Evolutionary conservation across 2,888 invertebrate species (phyloP).

Genomic region (Dryomyza anilis): DNA sequence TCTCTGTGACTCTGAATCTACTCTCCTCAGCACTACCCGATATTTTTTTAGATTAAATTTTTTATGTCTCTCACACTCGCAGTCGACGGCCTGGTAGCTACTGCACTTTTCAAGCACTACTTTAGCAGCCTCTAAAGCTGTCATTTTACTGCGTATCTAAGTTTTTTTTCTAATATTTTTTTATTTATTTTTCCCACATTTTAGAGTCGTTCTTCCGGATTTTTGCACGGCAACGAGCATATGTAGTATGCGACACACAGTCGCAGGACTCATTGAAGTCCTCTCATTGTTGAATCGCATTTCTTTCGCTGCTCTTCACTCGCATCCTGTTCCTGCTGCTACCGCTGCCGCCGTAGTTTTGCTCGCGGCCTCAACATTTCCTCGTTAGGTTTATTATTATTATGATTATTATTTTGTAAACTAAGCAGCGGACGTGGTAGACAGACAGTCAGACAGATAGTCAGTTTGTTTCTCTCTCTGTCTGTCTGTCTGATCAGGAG

Average conservation of each 20-base stretch:
- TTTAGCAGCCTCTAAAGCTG: conserved; percentile 21
- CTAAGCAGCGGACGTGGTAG: background rate
- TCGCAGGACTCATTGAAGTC: background rate
- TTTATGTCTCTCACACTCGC: background rate
- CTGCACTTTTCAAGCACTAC: conserved; percentile 16
- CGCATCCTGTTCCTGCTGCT: background rate
- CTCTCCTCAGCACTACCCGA: background rate
- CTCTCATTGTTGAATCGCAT: conserved; percentile 19
- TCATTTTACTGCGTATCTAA: conserved; percentile 11
- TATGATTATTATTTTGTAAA: conserved; percentile 22
- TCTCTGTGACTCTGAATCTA: background rate
- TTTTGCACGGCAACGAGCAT: conserved; percentile 7
- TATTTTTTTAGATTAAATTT: background rate
- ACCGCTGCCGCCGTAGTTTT: background rate
- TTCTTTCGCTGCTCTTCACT: conserved; percentile 9
- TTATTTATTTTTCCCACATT: background rate
- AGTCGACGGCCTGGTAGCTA: background rate
- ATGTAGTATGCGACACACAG: conserved; percentile 4
- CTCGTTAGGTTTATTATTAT: conserved; percentile 25
- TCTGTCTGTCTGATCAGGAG: background rate
- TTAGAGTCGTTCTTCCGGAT: conserved; percentile 5
- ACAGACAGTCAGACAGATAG: background rate
- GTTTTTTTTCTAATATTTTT: background rate
- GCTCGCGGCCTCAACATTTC: conserved; percentile 4
- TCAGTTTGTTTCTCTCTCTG: background rate